Evolutionary conservation across 2,888 invertebrate genomes (phyloP).

Genomic region (Platycheirus rosarum): DNA sequence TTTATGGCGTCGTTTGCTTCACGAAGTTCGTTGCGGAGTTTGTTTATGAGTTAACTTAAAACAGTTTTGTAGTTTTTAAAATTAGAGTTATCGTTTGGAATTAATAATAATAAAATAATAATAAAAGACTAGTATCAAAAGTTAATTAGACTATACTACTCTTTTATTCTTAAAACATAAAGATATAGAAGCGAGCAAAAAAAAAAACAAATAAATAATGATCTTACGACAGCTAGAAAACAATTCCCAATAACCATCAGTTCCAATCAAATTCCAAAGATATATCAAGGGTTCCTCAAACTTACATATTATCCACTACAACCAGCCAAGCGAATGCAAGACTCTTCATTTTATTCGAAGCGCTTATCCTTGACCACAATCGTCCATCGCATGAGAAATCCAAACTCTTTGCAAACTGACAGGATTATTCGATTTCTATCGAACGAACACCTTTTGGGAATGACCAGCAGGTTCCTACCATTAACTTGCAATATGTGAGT

Average conservation of each 20-base stretch:
- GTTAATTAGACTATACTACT: not conserved
- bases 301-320: conserved; percentile 42
- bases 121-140: too few relatives aligned
- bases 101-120: too few relatives aligned
- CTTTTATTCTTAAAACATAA: conserved; percentile 6
- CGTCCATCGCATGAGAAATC: conserved; percentile 68
- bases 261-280: conserved; percentile 67
- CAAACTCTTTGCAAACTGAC: conserved; percentile 71
- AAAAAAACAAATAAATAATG: conserved; percentile 67
- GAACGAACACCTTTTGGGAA: conserved; percentile 39
- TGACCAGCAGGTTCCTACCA: conserved; percentile 34
- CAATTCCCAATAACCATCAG: conserved; percentile 62
- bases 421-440: conserved; percentile 72
- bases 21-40: too few relatives aligned
- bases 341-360: conserved; percentile 48
- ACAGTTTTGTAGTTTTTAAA: too few relatives aligned
- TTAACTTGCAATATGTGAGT: conserved; percentile 50
- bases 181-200: not conserved
- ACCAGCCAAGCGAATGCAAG: conserved; percentile 33
- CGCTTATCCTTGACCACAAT: conserved; percentile 74
- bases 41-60: too few relatives aligned
- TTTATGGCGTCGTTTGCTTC: too few relatives aligned
- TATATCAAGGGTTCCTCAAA: conserved; percentile 27
- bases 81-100: too few relatives aligned
- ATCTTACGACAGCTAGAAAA: conserved; percentile 55